Evolutionary conservation across 2,113 vertebrate genomes (phyloP).

Genomic region (Camelus dromedarius): DNA sequence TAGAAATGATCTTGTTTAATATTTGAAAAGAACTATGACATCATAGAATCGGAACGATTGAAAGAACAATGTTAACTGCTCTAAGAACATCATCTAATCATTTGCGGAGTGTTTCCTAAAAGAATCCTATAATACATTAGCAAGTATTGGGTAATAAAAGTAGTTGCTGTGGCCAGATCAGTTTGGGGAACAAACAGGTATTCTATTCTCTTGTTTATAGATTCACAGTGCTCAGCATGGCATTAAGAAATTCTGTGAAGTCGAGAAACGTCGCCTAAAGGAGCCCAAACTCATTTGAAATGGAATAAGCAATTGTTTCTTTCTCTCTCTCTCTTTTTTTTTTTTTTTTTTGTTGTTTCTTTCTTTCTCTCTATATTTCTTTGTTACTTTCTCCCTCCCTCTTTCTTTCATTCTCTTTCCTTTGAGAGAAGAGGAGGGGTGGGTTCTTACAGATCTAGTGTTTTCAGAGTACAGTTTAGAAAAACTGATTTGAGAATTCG

Average conservation of each 20-base stretch:
- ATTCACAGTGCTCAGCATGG: neutral
- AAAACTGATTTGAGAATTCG: neutral
- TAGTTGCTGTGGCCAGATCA: neutral
- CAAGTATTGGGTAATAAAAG: constrained; percentile 20
- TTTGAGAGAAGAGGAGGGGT: neutral
- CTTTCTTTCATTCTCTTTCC: neutral
- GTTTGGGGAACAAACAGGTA: neutral
- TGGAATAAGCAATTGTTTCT: neutral
- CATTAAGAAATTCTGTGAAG: neutral
- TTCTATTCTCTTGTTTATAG: neutral
- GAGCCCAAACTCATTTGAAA: neutral
- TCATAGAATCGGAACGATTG: neutral
- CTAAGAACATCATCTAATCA: neutral
- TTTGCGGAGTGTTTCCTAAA: neutral
- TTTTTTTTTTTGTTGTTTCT: accelerated
- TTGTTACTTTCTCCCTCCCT: accelerated
- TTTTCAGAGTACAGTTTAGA: neutral
- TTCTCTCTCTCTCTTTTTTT: neutral
- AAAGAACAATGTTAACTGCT: neutral
- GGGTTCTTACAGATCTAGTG: neutral
- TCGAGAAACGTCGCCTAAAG: neutral
- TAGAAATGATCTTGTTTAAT: neutral
- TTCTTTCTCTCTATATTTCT: neutral
- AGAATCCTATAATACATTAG: neutral
- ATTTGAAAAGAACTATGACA: constrained; percentile 31